Conservation (phyloP, 37 sponge, comb jelly and placozoan species). For the Crambe crambe region DNA sequence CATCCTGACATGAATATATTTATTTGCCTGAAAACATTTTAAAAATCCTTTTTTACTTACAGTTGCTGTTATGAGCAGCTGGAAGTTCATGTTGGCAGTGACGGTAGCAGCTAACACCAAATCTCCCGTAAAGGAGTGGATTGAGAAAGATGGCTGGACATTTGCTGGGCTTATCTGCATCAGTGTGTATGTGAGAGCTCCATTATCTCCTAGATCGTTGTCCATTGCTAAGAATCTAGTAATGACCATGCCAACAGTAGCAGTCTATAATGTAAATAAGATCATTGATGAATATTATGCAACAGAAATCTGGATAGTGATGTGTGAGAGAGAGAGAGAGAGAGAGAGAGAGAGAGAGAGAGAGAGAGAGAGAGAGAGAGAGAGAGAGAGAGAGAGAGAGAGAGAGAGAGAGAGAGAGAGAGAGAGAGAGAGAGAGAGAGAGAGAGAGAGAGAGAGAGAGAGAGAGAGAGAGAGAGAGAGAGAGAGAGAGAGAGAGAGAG, state of each 20-base stretch:
- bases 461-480: slow-evolving; percentile 20
- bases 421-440: not conserved
- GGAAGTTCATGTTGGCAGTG: not conserved
- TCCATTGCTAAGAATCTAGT: slow-evolving; percentile 15
- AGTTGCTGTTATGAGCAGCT: slow-evolving; percentile 20
- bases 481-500: slow-evolving; percentile 4
- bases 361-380: slow-evolving; percentile 40
- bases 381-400: slow-evolving; percentile 24
- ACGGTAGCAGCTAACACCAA: slow-evolving; percentile 8
- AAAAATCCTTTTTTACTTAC: slow-evolving; percentile 8
- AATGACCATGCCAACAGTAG: not conserved
- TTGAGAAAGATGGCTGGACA: not conserved
- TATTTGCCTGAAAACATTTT: not conserved
- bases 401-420: slow-evolving; percentile 24
- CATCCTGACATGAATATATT: slow-evolving; percentile 31
- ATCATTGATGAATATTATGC: not conserved
- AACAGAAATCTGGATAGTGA: no score
- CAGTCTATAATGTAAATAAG: not conserved
- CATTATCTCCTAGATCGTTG: slow-evolving; percentile 27
- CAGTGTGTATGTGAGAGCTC: slow-evolving; percentile 13
- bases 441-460: no score
- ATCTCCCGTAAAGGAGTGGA: slow-evolving; percentile 22
- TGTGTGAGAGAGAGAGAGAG: slow-evolving; percentile 40
- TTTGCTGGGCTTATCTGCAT: slow-evolving; percentile 2
- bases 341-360: slow-evolving; percentile 40